phyloP scores from a whole-genome alignment of 1,140 invertebrate species.

The Calosoma granatense region DNA sequence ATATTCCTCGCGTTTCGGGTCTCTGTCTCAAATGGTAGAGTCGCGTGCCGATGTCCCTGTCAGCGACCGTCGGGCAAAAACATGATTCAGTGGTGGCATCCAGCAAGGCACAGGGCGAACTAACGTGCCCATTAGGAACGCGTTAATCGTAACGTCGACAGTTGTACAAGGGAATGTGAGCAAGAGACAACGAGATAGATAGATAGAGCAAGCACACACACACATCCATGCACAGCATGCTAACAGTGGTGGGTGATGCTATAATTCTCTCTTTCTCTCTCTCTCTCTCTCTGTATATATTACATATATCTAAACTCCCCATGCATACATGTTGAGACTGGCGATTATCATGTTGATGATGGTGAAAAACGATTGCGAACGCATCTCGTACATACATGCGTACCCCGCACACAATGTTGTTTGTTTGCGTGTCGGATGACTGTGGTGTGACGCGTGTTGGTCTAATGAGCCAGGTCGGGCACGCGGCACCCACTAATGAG shows the following conservation, averaged over 20 bases:
- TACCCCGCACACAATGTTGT: neutral
- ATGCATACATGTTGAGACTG: neutral
- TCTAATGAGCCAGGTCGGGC: neutral
- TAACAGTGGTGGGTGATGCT: no score
- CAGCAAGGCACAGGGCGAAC: neutral
- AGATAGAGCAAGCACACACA: no score
- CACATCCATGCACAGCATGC: no score
- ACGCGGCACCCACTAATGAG: constrained; percentile 14
- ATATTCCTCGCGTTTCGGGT: no score
- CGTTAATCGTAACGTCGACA: neutral
- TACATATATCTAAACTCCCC: neutral
- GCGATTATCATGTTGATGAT: neutral
- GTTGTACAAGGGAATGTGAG: neutral
- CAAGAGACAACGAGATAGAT: no score
- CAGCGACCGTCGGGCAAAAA: neutral
- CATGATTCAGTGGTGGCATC: neutral
- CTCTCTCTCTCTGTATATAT: neutral
- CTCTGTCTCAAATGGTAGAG: no score
- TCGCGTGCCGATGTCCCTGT: neutral
- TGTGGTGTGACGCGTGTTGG: neutral
- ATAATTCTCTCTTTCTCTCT: neutral
- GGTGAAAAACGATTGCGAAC: neutral
- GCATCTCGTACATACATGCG: neutral
- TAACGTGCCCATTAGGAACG: neutral
- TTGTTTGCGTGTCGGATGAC: neutral